Base-by-base conservation (phyloP, 2,888 invertebrate genomes). In the Tinea trinotella region DNA sequence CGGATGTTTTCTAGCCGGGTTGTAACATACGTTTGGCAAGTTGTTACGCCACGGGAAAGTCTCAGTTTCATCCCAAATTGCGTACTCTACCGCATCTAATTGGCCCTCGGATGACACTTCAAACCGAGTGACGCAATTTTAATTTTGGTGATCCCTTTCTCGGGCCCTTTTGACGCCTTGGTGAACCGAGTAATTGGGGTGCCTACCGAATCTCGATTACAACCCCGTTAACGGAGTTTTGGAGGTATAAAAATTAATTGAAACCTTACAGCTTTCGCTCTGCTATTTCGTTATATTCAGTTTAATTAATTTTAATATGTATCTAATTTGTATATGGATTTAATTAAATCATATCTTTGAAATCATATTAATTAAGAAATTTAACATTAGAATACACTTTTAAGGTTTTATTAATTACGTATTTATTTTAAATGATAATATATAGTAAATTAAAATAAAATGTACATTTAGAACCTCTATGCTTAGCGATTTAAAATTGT, bases 151-250 rank as follows among this genome's bases (percentile, higher is more conserved):
- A 46, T 46, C 46, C 46, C 46, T 46, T 46, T 46, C 46, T 15
- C 18, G 46, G 46, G 46, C 46, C 46, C 60, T 63, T 62, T 61
- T 60, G 61, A 62, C 64, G 62, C 61, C 62, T 64, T 70, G 68
- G 69, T 68, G 68, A 68, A 65, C 66, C 66, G 64, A 67, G 68
- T 76, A 76, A 74, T 76, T 74, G 71, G 64, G 66, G 66, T 63
- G 62, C 64, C 58, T 46, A 46, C 46, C 46, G 19, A 46, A 46
- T 19, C 19, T n/a, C 46, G 46, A 46, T 46, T 46, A 46, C 46
- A 40, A 40, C 40, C 40, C 40, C 40, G 40, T 40, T 40, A 12
- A n/a, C 46, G 10, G 19, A 46, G 18, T 46, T 46, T 19, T 46
- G 7, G 15, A 46, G 18, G 46, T 19, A 46, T 46, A 46, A 46